phyloP scores from a whole-genome alignment of 37 sponge, comb jelly and placozoan species.

The Aplysina aerophoba region DNA sequence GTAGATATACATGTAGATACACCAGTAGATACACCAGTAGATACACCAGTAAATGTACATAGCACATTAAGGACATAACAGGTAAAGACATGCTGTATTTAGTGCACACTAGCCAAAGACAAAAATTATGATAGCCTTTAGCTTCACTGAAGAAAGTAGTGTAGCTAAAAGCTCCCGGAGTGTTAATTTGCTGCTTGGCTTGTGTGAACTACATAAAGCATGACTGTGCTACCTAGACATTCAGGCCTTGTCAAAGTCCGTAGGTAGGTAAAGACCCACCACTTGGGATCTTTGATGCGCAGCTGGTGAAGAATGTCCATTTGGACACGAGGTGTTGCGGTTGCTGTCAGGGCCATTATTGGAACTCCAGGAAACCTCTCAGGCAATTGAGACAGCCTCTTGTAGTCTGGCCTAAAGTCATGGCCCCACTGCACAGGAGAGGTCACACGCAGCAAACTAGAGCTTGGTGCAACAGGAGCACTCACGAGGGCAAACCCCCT shows the following conservation, averaged over 20 bases:
- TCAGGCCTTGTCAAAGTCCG: not conserved
- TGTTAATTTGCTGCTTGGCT: too few relatives aligned
- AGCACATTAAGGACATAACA: too few relatives aligned
- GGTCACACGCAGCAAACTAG: not conserved
- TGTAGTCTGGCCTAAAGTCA: slow-evolving; percentile 98
- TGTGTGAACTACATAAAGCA: not conserved
- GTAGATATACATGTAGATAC: too few relatives aligned
- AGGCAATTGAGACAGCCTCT: slow-evolving; percentile 77
- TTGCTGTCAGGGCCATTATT: slow-evolving; percentile 96
- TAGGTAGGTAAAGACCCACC: slow-evolving; percentile 48
- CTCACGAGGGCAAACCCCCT: not conserved
- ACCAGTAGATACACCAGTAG: too few relatives aligned
- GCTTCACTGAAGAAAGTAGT: too few relatives aligned
- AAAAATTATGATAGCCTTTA: too few relatives aligned
- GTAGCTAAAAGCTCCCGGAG: too few relatives aligned
- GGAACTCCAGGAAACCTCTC: slow-evolving; percentile 78
- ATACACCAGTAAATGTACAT: too few relatives aligned
- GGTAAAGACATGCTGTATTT: too few relatives aligned
- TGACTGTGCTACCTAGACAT: not conserved
- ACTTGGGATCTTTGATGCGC: slow-evolving; percentile 72
- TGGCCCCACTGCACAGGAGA: slow-evolving; percentile 81
- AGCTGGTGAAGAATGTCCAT: slow-evolving; percentile 88
- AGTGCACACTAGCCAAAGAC: too few relatives aligned
- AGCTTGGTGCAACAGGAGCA: not conserved
- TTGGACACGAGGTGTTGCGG: slow-evolving; percentile 92